These are phyloP conservation scores for Drosophila picticornis DNA, from an alignment of 2,888 invertebrate genomes.

Conservation along the genomic window DNA sequence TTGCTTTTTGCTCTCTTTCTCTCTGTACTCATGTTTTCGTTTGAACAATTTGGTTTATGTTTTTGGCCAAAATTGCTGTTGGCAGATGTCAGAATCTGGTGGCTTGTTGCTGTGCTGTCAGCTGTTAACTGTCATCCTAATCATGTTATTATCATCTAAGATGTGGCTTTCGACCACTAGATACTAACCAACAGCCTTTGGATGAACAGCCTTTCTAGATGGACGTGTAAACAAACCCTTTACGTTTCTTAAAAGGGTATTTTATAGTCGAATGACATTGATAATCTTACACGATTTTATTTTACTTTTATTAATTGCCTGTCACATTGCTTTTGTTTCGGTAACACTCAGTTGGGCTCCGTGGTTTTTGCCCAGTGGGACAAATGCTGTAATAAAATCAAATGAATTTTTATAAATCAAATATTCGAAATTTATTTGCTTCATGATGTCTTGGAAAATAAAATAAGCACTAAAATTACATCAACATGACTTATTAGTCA, in stretches of 20 bases:
- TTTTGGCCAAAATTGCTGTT: constrained; percentile 54
- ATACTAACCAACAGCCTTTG: constrained; percentile 2
- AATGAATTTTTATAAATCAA: background rate
- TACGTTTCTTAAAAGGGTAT: background rate
- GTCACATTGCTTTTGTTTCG: background rate
- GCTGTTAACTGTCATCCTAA: constrained; percentile 27
- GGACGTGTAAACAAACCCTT: background rate
- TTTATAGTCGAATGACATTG: background rate
- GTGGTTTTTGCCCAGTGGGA: background rate
- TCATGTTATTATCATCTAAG: constrained; percentile 20
- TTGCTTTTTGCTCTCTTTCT: constrained; percentile 6
- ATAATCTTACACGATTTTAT: background rate
- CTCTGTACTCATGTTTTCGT: background rate
- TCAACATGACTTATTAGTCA: background rate
- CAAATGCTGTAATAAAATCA: no score
- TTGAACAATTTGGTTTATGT: background rate
- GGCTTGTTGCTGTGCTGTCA: background rate
- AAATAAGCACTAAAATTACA: background rate
- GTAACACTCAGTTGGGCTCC: background rate
- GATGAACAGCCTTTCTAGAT: background rate
- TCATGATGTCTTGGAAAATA: background rate
- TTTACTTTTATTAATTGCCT: background rate
- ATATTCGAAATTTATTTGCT: background rate
- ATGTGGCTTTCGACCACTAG: background rate
- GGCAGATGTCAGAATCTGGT: constrained; percentile 58